A percentile compares a stretch with the other conserved stretches of the same genome.
These are phyloP conservation scores for Oreochromis grahami DNA, from an alignment of 2,797 vertebrate genomes.

Conservation along the genomic window DNA sequence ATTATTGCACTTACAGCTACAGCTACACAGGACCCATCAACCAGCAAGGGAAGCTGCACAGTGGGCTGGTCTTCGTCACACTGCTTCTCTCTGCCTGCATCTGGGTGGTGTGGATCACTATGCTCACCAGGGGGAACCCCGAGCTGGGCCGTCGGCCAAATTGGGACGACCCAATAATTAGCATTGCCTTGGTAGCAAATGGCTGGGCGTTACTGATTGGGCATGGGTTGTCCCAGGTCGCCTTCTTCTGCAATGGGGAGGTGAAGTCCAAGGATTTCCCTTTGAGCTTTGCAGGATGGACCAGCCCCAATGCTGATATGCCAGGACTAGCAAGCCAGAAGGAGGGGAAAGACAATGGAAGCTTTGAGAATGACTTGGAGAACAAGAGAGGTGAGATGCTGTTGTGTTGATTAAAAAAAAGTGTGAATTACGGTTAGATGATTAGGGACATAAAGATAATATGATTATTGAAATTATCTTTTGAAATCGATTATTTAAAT, in stretches of 20 bases:
- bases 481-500: not conserved
- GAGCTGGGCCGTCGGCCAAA: not conserved
- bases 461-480: not conserved
- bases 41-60: slow-evolving; percentile 52
- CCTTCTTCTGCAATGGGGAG: slow-evolving; percentile 71
- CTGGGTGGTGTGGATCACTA: slow-evolving; percentile 88
- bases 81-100: slow-evolving; percentile 76
- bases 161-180: slow-evolving; percentile 88
- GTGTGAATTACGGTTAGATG: not conserved
- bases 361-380: slow-evolving; percentile 70
- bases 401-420: not conserved
- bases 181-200: slow-evolving; percentile 83
- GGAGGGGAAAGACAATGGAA: slow-evolving; percentile 80
- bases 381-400: slow-evolving; percentile 53
- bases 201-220: slow-evolving; percentile 87
- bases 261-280: slow-evolving; percentile 50
- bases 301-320: slow-evolving; percentile 42
- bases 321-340: slow-evolving; percentile 35
- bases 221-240: slow-evolving; percentile 80
- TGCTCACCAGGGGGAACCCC: slow-evolving; percentile 71
- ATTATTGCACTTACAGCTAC: slow-evolving; percentile 72
- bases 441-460: not conserved
- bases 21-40: slow-evolving; percentile 30
- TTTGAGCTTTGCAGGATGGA: slow-evolving; percentile 69
- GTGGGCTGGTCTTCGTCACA: slow-evolving; percentile 76